Evolutionary conservation across 1,140 invertebrate genomes (phyloP).

Genomic region (Pseudomyrmex concolor): DNA sequence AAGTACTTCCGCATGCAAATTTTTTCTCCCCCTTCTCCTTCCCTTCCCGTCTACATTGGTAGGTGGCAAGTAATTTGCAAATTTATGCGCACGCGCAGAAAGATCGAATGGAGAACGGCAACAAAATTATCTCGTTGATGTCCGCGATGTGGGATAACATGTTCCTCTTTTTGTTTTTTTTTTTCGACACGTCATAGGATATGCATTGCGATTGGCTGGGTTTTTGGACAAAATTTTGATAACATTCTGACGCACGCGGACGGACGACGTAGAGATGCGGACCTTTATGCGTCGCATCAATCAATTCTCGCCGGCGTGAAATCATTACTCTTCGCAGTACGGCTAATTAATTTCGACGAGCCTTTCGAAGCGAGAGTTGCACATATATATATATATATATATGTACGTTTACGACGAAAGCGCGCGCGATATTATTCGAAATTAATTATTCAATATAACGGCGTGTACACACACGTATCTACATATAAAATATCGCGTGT

Average conservation of each 20-base stretch:
- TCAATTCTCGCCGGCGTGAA: constrained; percentile 30
- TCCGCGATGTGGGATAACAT: constrained; percentile 2
- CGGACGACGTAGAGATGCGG: not conserved
- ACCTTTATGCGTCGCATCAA: constrained; percentile 6
- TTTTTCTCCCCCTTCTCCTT: not conserved
- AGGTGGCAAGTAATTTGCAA: constrained; percentile 53
- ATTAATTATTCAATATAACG: not conserved
- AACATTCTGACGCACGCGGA: not conserved
- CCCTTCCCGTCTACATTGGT: not conserved
- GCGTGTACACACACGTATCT: no score
- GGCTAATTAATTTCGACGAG: constrained; percentile 24
- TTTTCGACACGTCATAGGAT: not conserved
- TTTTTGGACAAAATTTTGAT: constrained; percentile 28
- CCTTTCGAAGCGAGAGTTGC: not conserved
- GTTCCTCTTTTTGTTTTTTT: no score
- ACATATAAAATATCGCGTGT: not conserved
- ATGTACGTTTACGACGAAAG: not conserved
- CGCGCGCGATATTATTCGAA: not conserved
- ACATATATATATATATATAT: not conserved
- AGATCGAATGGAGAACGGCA: constrained; percentile 17
- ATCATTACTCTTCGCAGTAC: constrained; percentile 11
- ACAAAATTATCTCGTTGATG: constrained; percentile 44
- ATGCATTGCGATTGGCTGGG: not conserved
- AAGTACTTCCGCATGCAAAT: constrained; percentile 36
- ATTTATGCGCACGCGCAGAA: constrained; percentile 45